Evolutionary conservation across 2,113 vertebrate species (phyloP), one percentile per base, ranked within the genome.

Genomic region (Cyprinodon tularosa): DNA sequence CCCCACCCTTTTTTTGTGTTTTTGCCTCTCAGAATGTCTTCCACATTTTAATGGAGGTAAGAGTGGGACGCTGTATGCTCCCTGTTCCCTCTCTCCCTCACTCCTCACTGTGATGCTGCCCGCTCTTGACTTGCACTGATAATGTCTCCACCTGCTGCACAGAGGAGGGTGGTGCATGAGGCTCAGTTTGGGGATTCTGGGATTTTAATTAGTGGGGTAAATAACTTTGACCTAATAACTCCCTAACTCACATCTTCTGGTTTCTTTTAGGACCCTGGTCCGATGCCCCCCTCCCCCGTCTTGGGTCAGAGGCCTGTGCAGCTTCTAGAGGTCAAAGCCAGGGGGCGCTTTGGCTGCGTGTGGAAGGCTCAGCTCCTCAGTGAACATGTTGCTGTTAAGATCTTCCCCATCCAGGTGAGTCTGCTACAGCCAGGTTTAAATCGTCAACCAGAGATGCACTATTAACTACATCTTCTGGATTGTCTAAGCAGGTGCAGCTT

Each of bases 301-400:
- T 84, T 98, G 92, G 97, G 96, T 67, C 95, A 99, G 86, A 99
- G 97, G 86, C 98, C 97, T 0, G 86, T 99, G 92, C 98, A 99
- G 91, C 91, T 99, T 70, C 84, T 99, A 29, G 98, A 99, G 94
- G 90, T 99, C 83, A 99, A 98, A 91, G 97, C 98, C 71, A 96
- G 97, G 81, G 98, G 98, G 80, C 96, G 98, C 77, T 99, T 98
- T 72, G 97, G 98, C 48, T 99, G 97, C 53, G 97, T 99, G 9
- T 99, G 98, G 98, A 99, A 99, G 91, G 98, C 98, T 17, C 97
- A 98, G 79, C 95, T 99, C 36, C 95, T 99, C 13, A 97, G 94
- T 3, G 96, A 99, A 39, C 95, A 96, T 0, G 97, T 99, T 53
- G 98, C 98, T 0, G 98, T 99, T 8, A 99, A 99, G 93, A 96